Evolutionary conservation across 1,140 invertebrate genomes (phyloP).

Genomic region (Euura lappo): DNA sequence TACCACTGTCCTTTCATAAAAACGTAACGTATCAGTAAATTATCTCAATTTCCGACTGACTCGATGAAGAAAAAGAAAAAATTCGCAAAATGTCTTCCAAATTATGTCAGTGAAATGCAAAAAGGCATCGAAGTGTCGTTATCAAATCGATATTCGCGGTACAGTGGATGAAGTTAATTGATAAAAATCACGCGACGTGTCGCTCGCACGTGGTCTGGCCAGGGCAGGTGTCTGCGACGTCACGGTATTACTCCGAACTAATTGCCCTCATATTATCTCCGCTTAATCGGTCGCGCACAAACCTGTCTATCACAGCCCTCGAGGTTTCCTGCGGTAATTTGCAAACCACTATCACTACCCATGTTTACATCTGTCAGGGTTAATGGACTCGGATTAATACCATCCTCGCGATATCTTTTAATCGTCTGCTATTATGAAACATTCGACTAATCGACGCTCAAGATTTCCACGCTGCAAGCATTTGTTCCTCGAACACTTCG

Average conservation of each 20-base stretch:
- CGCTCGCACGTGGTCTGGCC: constrained; percentile 21
- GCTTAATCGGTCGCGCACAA: constrained; percentile 30
- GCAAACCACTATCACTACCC: constrained; percentile 40
- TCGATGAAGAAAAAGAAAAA: too few relatives aligned
- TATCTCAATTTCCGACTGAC: too few relatives aligned
- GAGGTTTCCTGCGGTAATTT: constrained; percentile 36
- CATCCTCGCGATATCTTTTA: constrained; percentile 20
- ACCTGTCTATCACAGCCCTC: constrained; percentile 42
- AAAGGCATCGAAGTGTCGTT: not conserved
- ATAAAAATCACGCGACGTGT: constrained; percentile 33
- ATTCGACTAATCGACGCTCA: too few relatives aligned
- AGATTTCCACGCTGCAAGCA: too few relatives aligned
- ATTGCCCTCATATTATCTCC: constrained; percentile 34
- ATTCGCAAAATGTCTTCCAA: not conserved
- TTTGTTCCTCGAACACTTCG: too few relatives aligned
- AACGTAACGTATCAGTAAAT: too few relatives aligned
- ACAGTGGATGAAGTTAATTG: constrained; percentile 16
- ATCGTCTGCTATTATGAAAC: too few relatives aligned
- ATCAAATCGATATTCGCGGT: not conserved
- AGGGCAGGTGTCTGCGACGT: constrained; percentile 35
- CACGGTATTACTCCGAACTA: constrained; percentile 26
- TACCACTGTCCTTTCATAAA: too few relatives aligned
- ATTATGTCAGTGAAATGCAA: not conserved
- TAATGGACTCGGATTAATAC: constrained; percentile 41
- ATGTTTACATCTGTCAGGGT: constrained; percentile 40